Percentiles rank a stretch among this genome's conserved stretches.
Evolutionary conservation across 2,113 vertebrate species (phyloP).

Genomic region (Neomonachus schauinslandi): DNA sequence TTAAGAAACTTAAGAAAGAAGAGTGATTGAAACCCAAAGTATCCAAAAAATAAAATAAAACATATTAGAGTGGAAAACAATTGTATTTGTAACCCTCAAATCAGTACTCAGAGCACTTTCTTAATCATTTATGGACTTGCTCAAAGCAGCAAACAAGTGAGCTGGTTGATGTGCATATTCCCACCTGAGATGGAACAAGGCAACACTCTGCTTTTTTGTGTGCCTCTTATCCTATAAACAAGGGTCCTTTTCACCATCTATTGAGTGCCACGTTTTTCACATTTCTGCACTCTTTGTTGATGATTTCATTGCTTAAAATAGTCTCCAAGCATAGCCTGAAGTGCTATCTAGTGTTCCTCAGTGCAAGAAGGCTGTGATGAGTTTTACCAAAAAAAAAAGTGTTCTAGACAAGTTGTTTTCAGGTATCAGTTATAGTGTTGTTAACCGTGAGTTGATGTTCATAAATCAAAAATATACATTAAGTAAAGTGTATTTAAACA

Average conservation of each 20-base stretch:
- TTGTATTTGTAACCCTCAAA: neutral
- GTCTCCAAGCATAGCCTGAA: neutral
- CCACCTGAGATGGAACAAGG: fast-evolving
- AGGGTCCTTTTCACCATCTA: neutral
- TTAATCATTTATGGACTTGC: neutral
- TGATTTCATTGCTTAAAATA: neutral
- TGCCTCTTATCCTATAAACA: fast-evolving
- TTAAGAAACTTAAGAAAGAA: neutral
- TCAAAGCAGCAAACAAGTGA: neutral
- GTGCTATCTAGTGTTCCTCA: neutral
- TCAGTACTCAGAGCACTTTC: neutral
- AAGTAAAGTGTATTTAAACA: neutral
- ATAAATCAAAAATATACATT: neutral
- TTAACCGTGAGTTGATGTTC: neutral
- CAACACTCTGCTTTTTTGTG: neutral
- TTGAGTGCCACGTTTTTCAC: neutral
- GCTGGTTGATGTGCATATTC: neutral
- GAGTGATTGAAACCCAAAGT: neutral
- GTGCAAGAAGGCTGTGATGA: neutral
- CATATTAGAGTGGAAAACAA: neutral
- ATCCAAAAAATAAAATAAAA: neutral
- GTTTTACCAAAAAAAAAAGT: neutral
- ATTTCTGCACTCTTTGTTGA: neutral
- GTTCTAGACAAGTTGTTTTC: neutral
- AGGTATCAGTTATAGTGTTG: neutral